These are phyloP conservation scores for Ichneumoninae sp. DNA, from an alignment of 2,888 invertebrate species.

Conservation along the genomic window DNA sequence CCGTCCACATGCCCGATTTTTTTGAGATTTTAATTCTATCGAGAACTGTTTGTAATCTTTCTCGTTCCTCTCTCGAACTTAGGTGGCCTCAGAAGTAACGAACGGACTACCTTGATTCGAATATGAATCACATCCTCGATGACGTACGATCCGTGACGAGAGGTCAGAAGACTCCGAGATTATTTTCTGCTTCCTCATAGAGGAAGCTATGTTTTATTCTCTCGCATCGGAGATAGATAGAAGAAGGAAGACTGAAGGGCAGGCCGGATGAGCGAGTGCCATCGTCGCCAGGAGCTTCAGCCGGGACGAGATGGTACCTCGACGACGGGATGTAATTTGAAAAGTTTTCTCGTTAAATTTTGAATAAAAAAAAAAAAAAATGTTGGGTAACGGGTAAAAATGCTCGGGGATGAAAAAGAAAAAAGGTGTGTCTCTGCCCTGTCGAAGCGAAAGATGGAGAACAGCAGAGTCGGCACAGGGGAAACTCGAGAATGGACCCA, in stretches of 20 bases:
- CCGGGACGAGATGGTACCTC: slow-evolving; percentile 65
- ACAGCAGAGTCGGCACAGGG: slow-evolving; percentile 3
- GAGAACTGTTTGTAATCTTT: background rate
- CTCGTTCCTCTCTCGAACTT: no score
- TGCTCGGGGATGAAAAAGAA: slow-evolving; percentile 66
- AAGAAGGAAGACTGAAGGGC: slow-evolving; percentile 35
- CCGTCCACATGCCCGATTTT: no score
- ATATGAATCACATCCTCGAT: background rate
- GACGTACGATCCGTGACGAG: background rate
- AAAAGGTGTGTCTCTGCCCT: slow-evolving; percentile 50
- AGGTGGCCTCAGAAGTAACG: no score
- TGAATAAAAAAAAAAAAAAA: slow-evolving; percentile 74
- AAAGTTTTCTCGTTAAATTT: slow-evolving; percentile 83
- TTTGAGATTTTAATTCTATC: no score
- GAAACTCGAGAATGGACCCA: slow-evolving; percentile 54
- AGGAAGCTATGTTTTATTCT: background rate
- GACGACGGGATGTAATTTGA: slow-evolving; percentile 78
- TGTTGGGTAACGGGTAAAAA: slow-evolving; percentile 42
- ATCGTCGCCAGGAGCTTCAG: slow-evolving; percentile 63
- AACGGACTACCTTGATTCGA: background rate
- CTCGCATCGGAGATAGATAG: slow-evolving; percentile 45
- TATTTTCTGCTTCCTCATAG: background rate
- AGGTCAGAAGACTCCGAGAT: slow-evolving; percentile 22
- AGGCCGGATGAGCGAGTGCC: slow-evolving; percentile 51
- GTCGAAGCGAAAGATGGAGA: slow-evolving; percentile 45